Evolutionary conservation across 2,797 vertebrate genomes (phyloP).

Genomic region (Cryptoblepharus egeriae): DNA sequence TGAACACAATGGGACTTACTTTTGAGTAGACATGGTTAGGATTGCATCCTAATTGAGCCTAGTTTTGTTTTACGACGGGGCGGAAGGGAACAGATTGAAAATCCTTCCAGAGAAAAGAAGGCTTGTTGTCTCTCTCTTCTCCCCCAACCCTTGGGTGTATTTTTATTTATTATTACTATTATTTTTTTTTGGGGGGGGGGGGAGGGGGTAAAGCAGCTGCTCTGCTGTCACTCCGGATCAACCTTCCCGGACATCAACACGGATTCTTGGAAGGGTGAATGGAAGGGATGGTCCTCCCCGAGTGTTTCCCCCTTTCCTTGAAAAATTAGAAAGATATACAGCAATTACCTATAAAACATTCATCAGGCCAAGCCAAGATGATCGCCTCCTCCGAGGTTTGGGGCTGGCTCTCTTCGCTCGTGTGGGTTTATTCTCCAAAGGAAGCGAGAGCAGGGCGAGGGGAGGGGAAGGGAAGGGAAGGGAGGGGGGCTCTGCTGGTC

Average conservation of each 20-base stretch:
- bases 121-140: too few species aligned
- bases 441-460: background rate
- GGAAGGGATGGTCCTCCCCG: background rate
- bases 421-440: constrained; percentile 4
- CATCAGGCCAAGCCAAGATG: constrained; percentile 53
- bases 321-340: constrained; percentile 68
- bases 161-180: too few species aligned
- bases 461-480: constrained; percentile 19
- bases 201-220: too few species aligned
- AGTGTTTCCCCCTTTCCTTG: background rate
- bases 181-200: too few species aligned
- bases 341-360: constrained; percentile 80
- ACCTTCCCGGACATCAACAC: constrained; percentile 1
- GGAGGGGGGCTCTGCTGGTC: background rate
- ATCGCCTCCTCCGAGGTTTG: constrained; percentile 73
- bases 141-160: too few species aligned
- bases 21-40: too few species aligned
- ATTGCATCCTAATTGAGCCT: too few species aligned
- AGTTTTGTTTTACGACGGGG: background rate
- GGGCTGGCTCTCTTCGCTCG: constrained; percentile 16
- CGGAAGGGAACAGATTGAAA: background rate
- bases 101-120: background rate
- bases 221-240: background rate
- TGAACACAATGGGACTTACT: too few species aligned
- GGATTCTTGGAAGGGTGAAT: background rate